phyloP scores from a whole-genome alignment of 2,888 invertebrate species.

The Bellardia pandia region DNA sequence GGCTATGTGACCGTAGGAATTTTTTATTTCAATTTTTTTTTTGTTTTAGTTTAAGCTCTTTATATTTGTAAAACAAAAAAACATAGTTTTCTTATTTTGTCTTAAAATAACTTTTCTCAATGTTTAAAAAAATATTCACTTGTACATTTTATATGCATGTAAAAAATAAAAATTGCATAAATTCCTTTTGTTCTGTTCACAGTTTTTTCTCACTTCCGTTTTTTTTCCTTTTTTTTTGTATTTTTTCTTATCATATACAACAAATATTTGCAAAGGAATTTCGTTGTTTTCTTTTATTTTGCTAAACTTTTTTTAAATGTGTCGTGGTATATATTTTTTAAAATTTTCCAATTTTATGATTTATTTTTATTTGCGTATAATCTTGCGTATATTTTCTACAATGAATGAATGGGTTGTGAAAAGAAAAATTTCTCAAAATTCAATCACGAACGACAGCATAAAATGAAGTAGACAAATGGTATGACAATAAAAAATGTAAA shows the following conservation, averaged over 20 bases:
- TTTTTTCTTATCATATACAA: slow-evolving; percentile 5
- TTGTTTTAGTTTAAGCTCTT: slow-evolving; percentile 26
- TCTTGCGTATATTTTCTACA: slow-evolving; percentile 32
- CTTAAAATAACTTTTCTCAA: slow-evolving; percentile 11
- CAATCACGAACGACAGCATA: not conserved
- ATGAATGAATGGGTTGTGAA: slow-evolving; percentile 37
- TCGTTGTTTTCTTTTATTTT: slow-evolving; percentile 4
- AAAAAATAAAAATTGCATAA: slow-evolving; percentile 52
- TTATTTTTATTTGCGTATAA: slow-evolving; percentile 48
- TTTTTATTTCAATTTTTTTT: slow-evolving; percentile 1
- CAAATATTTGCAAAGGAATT: slow-evolving; percentile 29
- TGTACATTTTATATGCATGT: not conserved
- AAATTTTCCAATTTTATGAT: slow-evolving; percentile 5
- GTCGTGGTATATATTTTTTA: not conserved
- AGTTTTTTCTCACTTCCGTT: slow-evolving; percentile 47
- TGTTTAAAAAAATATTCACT: slow-evolving; percentile 7
- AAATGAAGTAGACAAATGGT: not conserved
- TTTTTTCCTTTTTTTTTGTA: slow-evolving; percentile 1
- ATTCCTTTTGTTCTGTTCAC: slow-evolving; percentile 35
- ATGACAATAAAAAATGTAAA: not conserved
- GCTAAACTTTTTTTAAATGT: not conserved
- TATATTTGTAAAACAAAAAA: not conserved
- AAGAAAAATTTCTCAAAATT: slow-evolving; percentile 36
- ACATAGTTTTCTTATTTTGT: not conserved
- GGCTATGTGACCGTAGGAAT: slow-evolving; percentile 10